phyloP scores from a whole-genome alignment of 2,113 vertebrate genomes.

The Callocephalon fimbriatum region DNA sequence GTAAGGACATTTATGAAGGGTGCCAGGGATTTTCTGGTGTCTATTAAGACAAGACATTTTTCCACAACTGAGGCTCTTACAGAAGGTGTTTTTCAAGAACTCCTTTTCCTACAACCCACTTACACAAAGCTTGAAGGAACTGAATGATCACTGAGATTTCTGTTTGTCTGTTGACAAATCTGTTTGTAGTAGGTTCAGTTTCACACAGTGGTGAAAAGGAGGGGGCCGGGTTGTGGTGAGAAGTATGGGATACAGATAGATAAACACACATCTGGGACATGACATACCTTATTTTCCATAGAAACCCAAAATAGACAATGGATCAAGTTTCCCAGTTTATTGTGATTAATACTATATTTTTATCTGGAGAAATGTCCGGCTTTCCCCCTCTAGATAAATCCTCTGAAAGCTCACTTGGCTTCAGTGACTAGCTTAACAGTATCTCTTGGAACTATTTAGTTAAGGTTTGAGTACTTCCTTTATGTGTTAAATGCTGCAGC shows the following conservation, averaged over 20 bases:
- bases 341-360: not conserved
- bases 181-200: not conserved
- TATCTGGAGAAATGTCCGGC: not conserved
- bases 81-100: not conserved
- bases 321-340: not conserved
- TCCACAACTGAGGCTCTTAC: accelerated
- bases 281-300: not conserved
- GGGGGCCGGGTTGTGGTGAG: not conserved
- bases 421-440: not conserved
- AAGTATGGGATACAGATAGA: not conserved
- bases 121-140: not conserved
- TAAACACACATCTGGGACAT: not conserved
- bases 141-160: not conserved
- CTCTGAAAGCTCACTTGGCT: not conserved
- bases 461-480: not conserved
- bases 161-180: not conserved
- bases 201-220: not conserved
- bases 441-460: not conserved
- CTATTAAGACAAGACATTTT: not conserved
- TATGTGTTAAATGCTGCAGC: not conserved
- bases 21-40: not conserved
- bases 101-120: not conserved
- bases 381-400: not conserved
- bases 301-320: not conserved
- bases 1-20: not conserved